These are phyloP conservation scores for Parnassius smintheus DNA, from an alignment of 2,888 invertebrate genomes.

Conservation along the genomic window DNA sequence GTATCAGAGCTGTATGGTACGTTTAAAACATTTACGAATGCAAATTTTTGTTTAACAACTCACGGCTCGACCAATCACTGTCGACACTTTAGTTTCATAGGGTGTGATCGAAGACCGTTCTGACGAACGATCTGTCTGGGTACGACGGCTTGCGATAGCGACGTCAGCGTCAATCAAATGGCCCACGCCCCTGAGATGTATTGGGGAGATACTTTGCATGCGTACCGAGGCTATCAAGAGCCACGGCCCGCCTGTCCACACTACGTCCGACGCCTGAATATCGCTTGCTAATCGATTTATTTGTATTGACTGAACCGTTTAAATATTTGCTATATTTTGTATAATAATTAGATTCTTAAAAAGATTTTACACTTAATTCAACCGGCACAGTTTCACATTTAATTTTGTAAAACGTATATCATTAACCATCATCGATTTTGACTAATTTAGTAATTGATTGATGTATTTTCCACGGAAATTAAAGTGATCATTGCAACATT, in stretches of 20 bases:
- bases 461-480: no score
- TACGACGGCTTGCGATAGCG: slow-evolving; percentile 61
- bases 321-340: slow-evolving; percentile 3
- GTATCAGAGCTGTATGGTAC: no score
- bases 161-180: slow-evolving; percentile 74
- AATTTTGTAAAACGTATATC: no score
- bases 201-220: slow-evolving; percentile 76
- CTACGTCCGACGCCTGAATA: slow-evolving; percentile 69
- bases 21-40: neutral
- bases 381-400: no score
- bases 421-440: no score
- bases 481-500: no score
- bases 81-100: slow-evolving; percentile 60
- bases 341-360: neutral
- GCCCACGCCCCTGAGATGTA: slow-evolving; percentile 74
- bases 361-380: no score
- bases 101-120: slow-evolving; percentile 71
- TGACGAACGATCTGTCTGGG: slow-evolving; percentile 48
- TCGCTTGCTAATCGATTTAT: neutral
- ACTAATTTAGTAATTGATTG: no score
- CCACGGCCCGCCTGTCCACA: slow-evolving; percentile 55
- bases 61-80: slow-evolving; percentile 65
- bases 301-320: neutral
- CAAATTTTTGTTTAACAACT: slow-evolving; percentile 24
- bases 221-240: slow-evolving; percentile 65